phyloP scores from a whole-genome alignment of 1,140 invertebrate species.

The Chionoecetes opilio region DNA sequence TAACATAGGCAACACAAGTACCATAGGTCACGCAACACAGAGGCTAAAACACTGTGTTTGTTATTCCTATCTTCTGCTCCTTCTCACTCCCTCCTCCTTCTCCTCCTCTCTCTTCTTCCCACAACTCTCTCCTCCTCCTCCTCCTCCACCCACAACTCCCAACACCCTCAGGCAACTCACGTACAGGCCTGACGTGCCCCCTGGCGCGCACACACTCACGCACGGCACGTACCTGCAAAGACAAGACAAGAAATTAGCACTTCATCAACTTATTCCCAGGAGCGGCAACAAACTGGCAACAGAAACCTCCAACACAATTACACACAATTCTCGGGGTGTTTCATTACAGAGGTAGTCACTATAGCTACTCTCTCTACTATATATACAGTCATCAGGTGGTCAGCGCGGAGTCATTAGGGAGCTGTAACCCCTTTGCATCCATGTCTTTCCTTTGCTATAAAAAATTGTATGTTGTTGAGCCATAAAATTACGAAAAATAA shows the following conservation, averaged over 20 bases:
- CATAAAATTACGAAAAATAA: no score
- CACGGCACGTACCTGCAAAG: not conserved
- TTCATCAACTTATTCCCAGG: not conserved
- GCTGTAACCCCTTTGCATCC: no score
- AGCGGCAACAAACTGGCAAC: not conserved
- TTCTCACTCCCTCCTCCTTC: not conserved
- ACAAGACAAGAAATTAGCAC: not conserved
- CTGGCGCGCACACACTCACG: not conserved
- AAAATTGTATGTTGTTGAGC: no score
- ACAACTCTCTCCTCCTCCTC: not conserved
- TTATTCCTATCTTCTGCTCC: not conserved
- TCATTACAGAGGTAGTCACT: not conserved
- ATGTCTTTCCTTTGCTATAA: no score
- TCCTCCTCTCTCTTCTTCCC: not conserved
- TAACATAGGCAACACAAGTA: no score
- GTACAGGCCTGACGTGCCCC: not conserved
- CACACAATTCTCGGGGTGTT: not conserved
- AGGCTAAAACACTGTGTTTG: not conserved
- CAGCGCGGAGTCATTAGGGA: no score
- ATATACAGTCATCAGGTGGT: no score
- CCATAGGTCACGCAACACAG: no score
- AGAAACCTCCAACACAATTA: not conserved
- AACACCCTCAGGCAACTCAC: not conserved
- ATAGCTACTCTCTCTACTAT: no score
- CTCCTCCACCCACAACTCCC: not conserved